Evolutionary conservation across 2,888 invertebrate species (phyloP), one percentile per base, ranked within the genome.

Genomic region (Ichneumoninae sp.): DNA sequence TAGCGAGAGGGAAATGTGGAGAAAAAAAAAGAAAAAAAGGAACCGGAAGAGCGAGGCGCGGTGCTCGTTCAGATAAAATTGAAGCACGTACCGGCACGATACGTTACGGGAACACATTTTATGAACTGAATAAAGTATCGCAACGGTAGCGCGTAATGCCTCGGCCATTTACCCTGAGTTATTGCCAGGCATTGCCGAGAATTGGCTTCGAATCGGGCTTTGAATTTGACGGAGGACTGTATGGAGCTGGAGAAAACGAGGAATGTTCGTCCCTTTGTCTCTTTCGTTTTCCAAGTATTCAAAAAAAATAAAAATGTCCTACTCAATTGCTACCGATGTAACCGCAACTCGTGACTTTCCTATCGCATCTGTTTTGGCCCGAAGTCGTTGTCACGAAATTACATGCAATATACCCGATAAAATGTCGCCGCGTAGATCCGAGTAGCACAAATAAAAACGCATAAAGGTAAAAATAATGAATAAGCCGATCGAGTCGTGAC

Each of bases 111-210:
- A 89, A 90, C 89, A 89, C 90, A 90, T 91, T 91, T 91, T 91
- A 91, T 91, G 90, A 91, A 91, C 91, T 91, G 91, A 91, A 91
- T 91, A 91, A 91, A 91, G 90, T 91, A 91, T 91, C 89, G 90
- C 89, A 89, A 84, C 62, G 80, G 74, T 66, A 68, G 69, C 84
- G 87, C 88, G 90, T 90, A 91, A 90, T 90, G 86, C 90, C 88
- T 82, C 85, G 87, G 88, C 88, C 89, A 90, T 91, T 91, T 90
- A 88, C 86, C 82, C 85, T 89, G 90, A 91, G 88, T 91, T 90
- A 91, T 90, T 87, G 89, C 88, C 84, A 75, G 85, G 87, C 87
- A 90, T 90, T 89, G 88, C 89, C 88, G 87, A 88, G 89, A 90
- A 91, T 91, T 88, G 90, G 88, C 89, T 88, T 87, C 87, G 88